Evolutionary conservation across 2,888 invertebrate species (phyloP), one percentile per base, ranked within the genome.

Genomic region (Melinaea marsaeus): DNA sequence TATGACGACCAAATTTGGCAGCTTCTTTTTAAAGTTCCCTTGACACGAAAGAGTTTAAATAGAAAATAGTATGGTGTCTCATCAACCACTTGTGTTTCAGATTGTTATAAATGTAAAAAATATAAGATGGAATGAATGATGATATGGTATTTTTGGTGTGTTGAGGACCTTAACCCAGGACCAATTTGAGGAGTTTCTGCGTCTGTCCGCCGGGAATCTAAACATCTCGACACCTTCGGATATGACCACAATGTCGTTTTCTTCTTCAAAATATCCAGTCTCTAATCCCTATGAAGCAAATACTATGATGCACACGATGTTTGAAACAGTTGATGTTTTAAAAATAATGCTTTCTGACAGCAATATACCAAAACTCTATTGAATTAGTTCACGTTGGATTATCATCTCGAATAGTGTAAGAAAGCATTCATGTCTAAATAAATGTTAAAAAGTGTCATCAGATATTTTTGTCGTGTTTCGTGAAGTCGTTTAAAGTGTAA

Each of bases 81-180:
- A 55, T 61, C 7, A 58, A 59, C 61, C 64, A 60, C 65, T 56
- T 42, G n/a, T 55, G 47, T 61, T 58, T 42, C 4, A 57, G 46
- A 62, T 62, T 62, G 48, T 42, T 56, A 57, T 42, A 57, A 62
- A 51, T 63, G 54, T 57, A 57, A 59, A 83, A 79, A 80, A 84
- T 79, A 59, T 79, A 80, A 86, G 78, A 85, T 86, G 88, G 88
- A 87, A 88, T 86, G 88, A 83, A 82, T 75, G 75, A 79, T 81
- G 80, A 79, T 79, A 75, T 76, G 56, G 58, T 61, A 62, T 79
- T 77, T 84, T 78, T 79, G 81, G 81, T 83, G 82, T 79, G 79
- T 79, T 79, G 85, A 90, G 86, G 90, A 94, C 93, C 93, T 93
- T 93, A 84, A 93, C 88, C 94, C 93, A 93, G 85, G 92, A 92